Evolutionary conservation across 2,113 vertebrate genomes (phyloP).

Genomic region (Pelodiscus sinensis): DNA sequence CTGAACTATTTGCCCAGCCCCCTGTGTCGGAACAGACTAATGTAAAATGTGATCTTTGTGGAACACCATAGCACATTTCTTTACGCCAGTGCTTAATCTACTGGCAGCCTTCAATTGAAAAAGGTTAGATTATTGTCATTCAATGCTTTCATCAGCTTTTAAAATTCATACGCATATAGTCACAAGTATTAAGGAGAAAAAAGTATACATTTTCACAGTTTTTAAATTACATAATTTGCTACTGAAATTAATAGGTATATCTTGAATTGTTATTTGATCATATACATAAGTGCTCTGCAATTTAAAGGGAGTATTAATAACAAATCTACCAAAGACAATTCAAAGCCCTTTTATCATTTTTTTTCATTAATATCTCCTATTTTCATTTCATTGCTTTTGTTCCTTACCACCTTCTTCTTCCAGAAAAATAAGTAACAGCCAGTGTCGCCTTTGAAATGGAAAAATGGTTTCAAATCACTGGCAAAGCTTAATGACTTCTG

Average conservation of each 20-base stretch:
- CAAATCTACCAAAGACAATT: slow-evolving; percentile 65
- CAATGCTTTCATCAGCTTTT: slow-evolving; percentile 60
- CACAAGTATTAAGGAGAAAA: slow-evolving; percentile 59
- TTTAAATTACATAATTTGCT: slow-evolving; percentile 65
- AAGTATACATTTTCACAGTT: slow-evolving; percentile 51
- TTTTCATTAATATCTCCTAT: slow-evolving; percentile 71
- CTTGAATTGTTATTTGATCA: slow-evolving; percentile 72
- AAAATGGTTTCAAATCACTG: slow-evolving; percentile 87
- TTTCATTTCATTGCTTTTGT: slow-evolving; percentile 76
- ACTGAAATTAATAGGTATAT: slow-evolving; percentile 62
- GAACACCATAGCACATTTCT: slow-evolving; percentile 19
- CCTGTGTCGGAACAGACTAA: not conserved
- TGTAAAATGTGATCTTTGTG: slow-evolving; percentile 33
- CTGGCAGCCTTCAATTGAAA: slow-evolving; percentile 63
- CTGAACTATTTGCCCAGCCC: not conserved
- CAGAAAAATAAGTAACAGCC: slow-evolving; percentile 77
- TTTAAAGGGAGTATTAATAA: slow-evolving; percentile 68
- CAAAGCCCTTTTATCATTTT: slow-evolving; percentile 60
- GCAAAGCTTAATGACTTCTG: slow-evolving; percentile 86
- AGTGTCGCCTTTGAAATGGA: slow-evolving; percentile 83
- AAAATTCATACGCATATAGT: slow-evolving; percentile 51
- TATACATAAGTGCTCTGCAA: slow-evolving; percentile 53
- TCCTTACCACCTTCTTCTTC: slow-evolving; percentile 72
- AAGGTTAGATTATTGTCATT: slow-evolving; percentile 57
- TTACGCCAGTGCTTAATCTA: slow-evolving; percentile 42